Conservation (phyloP, 2,797 vertebrate species). For the Delichon dasypus region DNA sequence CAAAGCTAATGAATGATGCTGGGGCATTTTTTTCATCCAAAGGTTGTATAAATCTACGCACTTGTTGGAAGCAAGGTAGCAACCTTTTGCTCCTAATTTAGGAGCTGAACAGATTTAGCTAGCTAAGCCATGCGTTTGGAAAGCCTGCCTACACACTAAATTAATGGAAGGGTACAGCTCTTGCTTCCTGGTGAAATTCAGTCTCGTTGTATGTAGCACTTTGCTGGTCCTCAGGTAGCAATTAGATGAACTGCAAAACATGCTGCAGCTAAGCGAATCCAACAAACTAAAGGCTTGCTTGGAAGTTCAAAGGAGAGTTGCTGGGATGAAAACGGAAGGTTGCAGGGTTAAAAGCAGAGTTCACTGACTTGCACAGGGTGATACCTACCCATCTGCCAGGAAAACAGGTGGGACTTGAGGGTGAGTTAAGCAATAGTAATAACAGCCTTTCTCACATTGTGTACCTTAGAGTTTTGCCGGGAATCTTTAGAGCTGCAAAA, state of each 20-base stretch:
- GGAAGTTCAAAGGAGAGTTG: conserved; percentile 12
- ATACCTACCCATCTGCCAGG: background rate
- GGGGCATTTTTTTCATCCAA: background rate
- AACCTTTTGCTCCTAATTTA: background rate
- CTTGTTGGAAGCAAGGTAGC: background rate
- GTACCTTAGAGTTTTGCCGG: background rate
- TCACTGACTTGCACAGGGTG: background rate
- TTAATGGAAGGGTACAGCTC: background rate
- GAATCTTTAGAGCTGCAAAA: background rate
- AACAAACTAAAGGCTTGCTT: background rate
- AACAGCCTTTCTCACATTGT: background rate
- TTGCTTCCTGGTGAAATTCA: conserved; percentile 11
- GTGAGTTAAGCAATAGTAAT: background rate
- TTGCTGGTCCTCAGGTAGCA: background rate
- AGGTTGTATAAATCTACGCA: background rate
- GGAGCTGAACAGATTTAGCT: conserved; percentile 16
- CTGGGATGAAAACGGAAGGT: background rate
- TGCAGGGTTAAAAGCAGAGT: background rate
- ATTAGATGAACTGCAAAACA: conserved; percentile 33
- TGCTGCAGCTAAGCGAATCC: background rate
- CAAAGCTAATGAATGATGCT: background rate
- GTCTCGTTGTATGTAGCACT: background rate
- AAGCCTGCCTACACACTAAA: background rate
- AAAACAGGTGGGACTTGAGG: background rate
- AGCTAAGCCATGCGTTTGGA: background rate